phyloP scores from a whole-genome alignment of 1,140 invertebrate species.

The Phortica variegata region DNA sequence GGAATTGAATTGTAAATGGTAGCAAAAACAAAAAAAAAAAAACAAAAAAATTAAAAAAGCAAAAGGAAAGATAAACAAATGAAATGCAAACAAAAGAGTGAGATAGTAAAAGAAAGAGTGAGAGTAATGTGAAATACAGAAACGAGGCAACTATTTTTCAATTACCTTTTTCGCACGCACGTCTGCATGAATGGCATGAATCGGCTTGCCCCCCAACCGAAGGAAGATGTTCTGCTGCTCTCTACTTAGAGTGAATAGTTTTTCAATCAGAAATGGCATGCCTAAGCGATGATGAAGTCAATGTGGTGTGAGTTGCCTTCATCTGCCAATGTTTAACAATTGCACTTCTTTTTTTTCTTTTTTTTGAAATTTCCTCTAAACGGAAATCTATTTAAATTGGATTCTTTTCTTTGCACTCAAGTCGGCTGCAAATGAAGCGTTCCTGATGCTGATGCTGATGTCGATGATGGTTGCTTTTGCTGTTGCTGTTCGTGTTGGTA shows the following conservation, averaged over 20 bases:
- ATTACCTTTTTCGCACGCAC: conserved; percentile 52
- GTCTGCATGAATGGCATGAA: too few species aligned
- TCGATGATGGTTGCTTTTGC: conserved; percentile 4
- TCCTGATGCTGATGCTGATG: conserved; percentile 13
- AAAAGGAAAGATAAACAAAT: too few species aligned
- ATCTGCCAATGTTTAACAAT: conserved; percentile 36
- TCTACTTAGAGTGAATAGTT: conserved; percentile 47
- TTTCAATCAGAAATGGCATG: conserved; percentile 41
- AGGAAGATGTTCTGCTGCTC: too few species aligned
- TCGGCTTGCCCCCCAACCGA: too few species aligned
- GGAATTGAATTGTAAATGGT: conserved; percentile 22
- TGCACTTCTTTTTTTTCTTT: conserved; percentile 24
- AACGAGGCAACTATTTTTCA: conserved; percentile 52
- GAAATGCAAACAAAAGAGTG: conserved; percentile 4
- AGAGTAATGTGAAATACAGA: conserved; percentile 4
- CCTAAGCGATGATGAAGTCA: too few species aligned
- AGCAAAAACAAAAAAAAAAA: conserved; percentile 31
- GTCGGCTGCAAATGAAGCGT: conserved; percentile 29
- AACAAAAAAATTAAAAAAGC: too few species aligned
- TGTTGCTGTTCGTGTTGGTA: conserved; percentile 22
- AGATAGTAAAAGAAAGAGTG: conserved; percentile 9
- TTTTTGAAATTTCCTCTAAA: conserved; percentile 56
- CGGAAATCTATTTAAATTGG: conserved; percentile 55
- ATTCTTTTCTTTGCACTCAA: conserved; percentile 43
- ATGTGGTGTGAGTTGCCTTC: too few species aligned